Evolutionary conservation across 2,888 invertebrate species (phyloP).

Genomic region (Tenthredo livida): DNA sequence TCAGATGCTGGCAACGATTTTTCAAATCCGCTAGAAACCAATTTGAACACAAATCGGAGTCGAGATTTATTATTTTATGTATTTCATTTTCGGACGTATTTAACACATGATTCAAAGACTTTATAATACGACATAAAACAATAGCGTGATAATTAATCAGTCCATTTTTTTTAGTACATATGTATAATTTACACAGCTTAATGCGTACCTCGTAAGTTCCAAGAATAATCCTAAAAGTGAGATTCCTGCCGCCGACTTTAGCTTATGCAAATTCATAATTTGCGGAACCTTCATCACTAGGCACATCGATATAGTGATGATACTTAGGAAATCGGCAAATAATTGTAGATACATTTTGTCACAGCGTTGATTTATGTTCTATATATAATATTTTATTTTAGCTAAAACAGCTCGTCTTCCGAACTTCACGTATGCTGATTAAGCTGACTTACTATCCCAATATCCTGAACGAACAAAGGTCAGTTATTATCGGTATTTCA

Average conservation of each 20-base stretch:
- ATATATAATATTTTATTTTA: neutral
- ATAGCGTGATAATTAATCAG: constrained; percentile 19
- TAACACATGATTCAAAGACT: too few species aligned
- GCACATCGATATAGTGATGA: constrained; percentile 89
- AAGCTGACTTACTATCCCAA: neutral
- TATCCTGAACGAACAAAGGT: neutral
- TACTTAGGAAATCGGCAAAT: constrained; percentile 82
- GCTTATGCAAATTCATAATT: constrained; percentile 84
- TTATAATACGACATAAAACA: neutral
- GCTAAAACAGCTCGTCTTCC: neutral
- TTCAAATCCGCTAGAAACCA: too few species aligned
- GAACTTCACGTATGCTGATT: neutral
- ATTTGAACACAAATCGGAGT: too few species aligned
- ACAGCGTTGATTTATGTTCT: neutral
- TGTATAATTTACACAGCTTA: neutral
- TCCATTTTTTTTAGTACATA: too few species aligned
- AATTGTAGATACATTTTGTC: constrained; percentile 64
- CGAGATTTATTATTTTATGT: too few species aligned
- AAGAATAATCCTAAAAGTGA: constrained; percentile 84
- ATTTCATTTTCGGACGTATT: too few species aligned
- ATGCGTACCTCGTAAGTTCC: constrained; percentile 84
- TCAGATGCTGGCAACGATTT: too few species aligned
- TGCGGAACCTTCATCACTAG: constrained; percentile 91
- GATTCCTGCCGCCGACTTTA: constrained; percentile 86
- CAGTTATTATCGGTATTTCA: neutral